phyloP scores from a whole-genome alignment of 2,888 invertebrate genomes.

The Euzophera pinguis region DNA sequence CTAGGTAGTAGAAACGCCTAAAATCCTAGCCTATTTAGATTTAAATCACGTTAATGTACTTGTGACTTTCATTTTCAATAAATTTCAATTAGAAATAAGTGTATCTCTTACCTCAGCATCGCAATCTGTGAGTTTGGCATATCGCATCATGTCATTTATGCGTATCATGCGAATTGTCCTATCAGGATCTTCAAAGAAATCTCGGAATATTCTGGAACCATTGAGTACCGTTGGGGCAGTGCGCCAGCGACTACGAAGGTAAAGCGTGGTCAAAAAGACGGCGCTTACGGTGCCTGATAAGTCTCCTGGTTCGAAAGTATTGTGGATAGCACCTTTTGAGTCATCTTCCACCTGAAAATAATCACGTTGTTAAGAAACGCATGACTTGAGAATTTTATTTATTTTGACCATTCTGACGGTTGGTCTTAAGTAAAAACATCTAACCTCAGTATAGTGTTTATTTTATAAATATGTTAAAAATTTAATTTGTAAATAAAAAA shows the following conservation, averaged over 20 bases:
- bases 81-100: neutral
- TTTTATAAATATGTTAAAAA: too few species aligned
- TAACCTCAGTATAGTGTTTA: too few species aligned
- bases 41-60: neutral
- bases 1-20: too few species aligned
- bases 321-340: constrained; percentile 57
- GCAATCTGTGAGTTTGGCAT: constrained; percentile 53
- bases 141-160: constrained; percentile 65
- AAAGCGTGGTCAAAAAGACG: constrained; percentile 50
- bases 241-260: constrained; percentile 64
- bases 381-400: too few species aligned
- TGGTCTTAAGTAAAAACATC: too few species aligned
- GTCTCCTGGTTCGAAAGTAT: constrained; percentile 66
- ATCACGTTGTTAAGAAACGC: too few species aligned
- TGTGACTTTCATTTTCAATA: neutral
- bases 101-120: constrained; percentile 54
- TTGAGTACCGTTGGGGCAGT: constrained; percentile 68
- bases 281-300: constrained; percentile 46
- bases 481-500: too few species aligned
- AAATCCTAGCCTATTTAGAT: too few species aligned
- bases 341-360: constrained; percentile 63
- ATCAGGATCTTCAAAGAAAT: constrained; percentile 32
- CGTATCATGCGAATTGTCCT: constrained; percentile 59
- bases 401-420: too few species aligned
- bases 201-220: constrained; percentile 49